Conservation (phyloP, 2,797 vertebrate genomes). For the Balearica regulorum region DNA sequence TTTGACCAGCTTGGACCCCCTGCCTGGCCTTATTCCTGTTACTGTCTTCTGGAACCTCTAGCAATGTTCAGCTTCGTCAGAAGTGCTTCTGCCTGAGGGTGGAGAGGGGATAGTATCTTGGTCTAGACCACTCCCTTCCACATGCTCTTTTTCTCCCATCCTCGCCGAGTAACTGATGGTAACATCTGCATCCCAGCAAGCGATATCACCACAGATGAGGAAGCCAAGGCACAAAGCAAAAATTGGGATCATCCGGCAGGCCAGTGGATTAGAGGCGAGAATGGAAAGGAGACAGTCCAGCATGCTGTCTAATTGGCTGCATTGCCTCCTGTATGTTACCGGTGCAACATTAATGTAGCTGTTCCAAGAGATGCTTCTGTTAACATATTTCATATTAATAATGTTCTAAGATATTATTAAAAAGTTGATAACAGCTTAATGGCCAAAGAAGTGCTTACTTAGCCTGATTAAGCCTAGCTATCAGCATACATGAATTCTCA, state of each 20-base stretch:
- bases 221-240: not conserved
- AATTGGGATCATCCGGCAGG: not conserved
- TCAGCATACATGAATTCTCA: not conserved
- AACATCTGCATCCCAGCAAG: not conserved
- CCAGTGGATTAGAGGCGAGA: not conserved
- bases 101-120: not conserved
- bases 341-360: not conserved
- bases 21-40: not conserved
- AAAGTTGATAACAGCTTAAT: not conserved
- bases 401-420: not conserved
- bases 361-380: not conserved
- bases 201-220: not conserved
- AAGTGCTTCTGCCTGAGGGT: not conserved
- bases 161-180: fast-evolving
- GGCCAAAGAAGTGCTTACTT: not conserved
- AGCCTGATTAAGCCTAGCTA: not conserved
- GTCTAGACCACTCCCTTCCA: not conserved
- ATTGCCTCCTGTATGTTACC: not conserved
- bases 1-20: not conserved
- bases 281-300: not conserved
- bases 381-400: not conserved
- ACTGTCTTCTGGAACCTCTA: not conserved
- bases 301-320: not conserved
- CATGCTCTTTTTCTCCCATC: not conserved
- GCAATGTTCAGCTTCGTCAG: not conserved